phyloP scores from a whole-genome alignment of 2,113 vertebrate genomes.

The Fulica atra region DNA sequence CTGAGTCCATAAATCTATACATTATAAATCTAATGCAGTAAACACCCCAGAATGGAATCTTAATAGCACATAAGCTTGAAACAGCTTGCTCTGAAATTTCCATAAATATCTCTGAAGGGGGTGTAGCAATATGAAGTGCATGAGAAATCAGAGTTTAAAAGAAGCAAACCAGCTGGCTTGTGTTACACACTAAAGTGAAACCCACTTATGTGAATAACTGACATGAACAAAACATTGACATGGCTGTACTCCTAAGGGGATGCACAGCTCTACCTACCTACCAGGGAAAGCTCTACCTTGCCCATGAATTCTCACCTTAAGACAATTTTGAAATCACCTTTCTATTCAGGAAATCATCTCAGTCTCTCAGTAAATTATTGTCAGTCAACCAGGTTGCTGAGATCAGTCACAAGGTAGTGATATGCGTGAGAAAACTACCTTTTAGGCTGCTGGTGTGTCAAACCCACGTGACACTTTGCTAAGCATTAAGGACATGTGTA shows the following conservation, averaged over 20 bases:
- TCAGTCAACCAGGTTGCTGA: not conserved
- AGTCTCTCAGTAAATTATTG: not conserved
- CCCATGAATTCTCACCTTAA: not conserved
- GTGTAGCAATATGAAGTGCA: constrained; percentile 52
- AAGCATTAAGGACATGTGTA: not conserved
- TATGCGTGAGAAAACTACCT: not conserved
- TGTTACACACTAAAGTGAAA: constrained; percentile 65
- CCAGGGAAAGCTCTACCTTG: not conserved
- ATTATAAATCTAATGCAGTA: constrained; percentile 56
- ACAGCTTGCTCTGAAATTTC: constrained; percentile 63
- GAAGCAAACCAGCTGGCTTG: constrained; percentile 74
- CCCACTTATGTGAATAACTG: constrained; percentile 57
- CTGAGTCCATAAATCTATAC: constrained; percentile 26
- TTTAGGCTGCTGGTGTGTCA: not conserved
- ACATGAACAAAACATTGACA: constrained; percentile 71
- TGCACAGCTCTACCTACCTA: not conserved
- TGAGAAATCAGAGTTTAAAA: constrained; percentile 73
- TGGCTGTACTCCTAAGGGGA: not conserved
- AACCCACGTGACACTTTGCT: not conserved
- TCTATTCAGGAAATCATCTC: not conserved
- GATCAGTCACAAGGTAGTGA: not conserved
- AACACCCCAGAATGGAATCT: constrained; percentile 60
- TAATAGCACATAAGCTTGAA: constrained; percentile 63
- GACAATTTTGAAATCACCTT: not conserved
- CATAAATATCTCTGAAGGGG: constrained; percentile 73